Conservation (phyloP, 2,113 vertebrate species). For the Periophthalmus modestus region DNA sequence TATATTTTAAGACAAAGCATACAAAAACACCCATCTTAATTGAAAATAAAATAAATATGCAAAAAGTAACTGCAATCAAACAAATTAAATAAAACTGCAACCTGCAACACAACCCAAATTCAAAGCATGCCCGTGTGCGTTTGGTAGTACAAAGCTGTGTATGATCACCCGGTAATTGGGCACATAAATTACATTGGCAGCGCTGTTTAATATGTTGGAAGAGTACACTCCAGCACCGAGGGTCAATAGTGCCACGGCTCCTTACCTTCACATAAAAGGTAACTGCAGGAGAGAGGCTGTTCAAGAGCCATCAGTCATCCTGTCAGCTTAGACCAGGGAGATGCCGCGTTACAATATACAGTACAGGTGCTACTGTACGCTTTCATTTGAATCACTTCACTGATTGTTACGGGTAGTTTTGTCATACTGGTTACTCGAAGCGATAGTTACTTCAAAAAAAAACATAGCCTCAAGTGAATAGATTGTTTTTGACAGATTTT, state of each 20-base stretch:
- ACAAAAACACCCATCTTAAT: slow-evolving; percentile 19
- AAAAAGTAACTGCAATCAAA: too few species aligned
- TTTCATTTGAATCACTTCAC: neutral
- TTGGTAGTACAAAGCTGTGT: slow-evolving; percentile 16
- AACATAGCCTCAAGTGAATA: too few species aligned
- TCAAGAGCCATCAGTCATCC: slow-evolving; percentile 15
- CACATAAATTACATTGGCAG: slow-evolving; percentile 35
- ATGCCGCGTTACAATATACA: neutral
- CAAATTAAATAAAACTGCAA: too few species aligned
- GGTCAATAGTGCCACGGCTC: slow-evolving; percentile 34
- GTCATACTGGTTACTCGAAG: too few species aligned
- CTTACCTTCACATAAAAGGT: slow-evolving; percentile 44
- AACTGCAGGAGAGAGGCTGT: slow-evolving; percentile 26
- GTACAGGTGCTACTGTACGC: neutral
- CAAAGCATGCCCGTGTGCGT: neutral
- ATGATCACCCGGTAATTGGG: slow-evolving; percentile 31
- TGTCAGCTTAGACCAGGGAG: neutral
- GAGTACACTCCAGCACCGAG: slow-evolving; percentile 9
- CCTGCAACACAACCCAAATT: neutral
- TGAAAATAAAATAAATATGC: neutral
- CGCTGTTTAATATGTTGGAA: slow-evolving; percentile 36
- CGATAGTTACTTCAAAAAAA: too few species aligned
- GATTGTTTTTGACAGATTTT: too few species aligned
- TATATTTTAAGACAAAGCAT: neutral
- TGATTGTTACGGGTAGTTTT: too few species aligned